Evolutionary conservation across 2,888 invertebrate genomes (phyloP).

Genomic region (Oasisia sp.): DNA sequence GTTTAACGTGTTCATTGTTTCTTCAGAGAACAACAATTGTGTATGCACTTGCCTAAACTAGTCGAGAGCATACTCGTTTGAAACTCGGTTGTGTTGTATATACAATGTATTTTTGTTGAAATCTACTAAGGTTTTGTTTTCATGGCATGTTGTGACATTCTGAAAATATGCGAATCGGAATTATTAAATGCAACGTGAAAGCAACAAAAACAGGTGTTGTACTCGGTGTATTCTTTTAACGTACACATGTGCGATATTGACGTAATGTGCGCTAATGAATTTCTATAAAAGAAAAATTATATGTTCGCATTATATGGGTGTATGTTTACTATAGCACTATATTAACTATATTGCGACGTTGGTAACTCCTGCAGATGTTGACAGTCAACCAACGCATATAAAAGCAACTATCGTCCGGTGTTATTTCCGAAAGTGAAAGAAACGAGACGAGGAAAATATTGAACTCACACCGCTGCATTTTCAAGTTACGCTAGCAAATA

Average conservation of each 20-base stretch:
- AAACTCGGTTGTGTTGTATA: not conserved
- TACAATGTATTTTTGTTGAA: not conserved
- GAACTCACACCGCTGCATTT: too few relatives aligned
- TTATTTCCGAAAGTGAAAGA: too few relatives aligned
- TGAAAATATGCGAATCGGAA: not conserved
- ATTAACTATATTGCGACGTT: too few relatives aligned
- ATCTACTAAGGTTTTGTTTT: not conserved
- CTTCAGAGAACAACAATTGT: not conserved
- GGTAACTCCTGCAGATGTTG: too few relatives aligned
- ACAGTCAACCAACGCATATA: too few relatives aligned
- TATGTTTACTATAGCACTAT: too few relatives aligned
- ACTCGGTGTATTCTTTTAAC: not conserved
- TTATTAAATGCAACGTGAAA: not conserved
- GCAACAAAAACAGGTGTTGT: not conserved
- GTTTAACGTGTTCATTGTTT: not conserved
- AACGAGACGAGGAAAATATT: too few relatives aligned
- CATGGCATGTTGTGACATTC: not conserved
- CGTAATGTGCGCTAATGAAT: too few relatives aligned
- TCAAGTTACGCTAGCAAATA: too few relatives aligned
- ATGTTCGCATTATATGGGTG: too few relatives aligned
- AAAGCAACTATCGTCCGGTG: too few relatives aligned
- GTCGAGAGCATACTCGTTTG: not conserved
- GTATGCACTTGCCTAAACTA: not conserved
- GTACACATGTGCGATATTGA: not conserved
- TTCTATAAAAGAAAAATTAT: too few relatives aligned